phyloP scores from a whole-genome alignment of 2,113 vertebrate genomes.

The Rutilus rutilus region DNA sequence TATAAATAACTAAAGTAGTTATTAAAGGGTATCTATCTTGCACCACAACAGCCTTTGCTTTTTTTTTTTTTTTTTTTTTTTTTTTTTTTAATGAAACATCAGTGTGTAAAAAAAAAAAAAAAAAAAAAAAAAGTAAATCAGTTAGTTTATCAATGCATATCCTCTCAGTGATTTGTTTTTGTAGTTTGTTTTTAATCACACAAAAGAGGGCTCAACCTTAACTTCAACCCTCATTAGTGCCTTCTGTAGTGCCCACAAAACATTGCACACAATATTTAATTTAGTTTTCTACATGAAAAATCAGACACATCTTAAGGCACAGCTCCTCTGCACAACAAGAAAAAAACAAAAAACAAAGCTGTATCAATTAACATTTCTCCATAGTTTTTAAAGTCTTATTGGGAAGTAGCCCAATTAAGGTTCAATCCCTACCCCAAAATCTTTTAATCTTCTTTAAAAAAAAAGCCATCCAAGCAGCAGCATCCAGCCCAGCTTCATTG shows the following conservation, averaged over 20 bases:
- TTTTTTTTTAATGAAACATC: background rate
- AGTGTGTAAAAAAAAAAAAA: too few relatives aligned
- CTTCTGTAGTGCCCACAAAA: background rate
- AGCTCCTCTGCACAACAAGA: background rate
- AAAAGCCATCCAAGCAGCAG: background rate
- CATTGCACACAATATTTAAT: background rate
- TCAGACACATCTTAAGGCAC: background rate
- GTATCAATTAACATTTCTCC: background rate
- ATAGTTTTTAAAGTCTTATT: background rate
- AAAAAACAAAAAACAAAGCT: background rate
- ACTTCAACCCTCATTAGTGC: conserved; percentile 35
- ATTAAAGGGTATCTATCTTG: too few relatives aligned
- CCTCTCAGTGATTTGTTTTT: background rate
- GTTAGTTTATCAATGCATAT: background rate
- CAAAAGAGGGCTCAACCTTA: background rate
- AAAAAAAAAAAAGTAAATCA: background rate
- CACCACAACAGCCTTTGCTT: background rate
- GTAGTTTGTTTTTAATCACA: background rate
- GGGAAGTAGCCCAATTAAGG: conserved; percentile 33
- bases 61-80: background rate
- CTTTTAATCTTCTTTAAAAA: conserved; percentile 41
- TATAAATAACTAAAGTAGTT: background rate
- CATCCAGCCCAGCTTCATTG: background rate
- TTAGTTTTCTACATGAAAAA: conserved; percentile 17
- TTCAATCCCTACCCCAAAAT: conserved; percentile 1